Evolutionary conservation across 2,888 invertebrate genomes (phyloP).

Genomic region (Drosophila rubida): DNA sequence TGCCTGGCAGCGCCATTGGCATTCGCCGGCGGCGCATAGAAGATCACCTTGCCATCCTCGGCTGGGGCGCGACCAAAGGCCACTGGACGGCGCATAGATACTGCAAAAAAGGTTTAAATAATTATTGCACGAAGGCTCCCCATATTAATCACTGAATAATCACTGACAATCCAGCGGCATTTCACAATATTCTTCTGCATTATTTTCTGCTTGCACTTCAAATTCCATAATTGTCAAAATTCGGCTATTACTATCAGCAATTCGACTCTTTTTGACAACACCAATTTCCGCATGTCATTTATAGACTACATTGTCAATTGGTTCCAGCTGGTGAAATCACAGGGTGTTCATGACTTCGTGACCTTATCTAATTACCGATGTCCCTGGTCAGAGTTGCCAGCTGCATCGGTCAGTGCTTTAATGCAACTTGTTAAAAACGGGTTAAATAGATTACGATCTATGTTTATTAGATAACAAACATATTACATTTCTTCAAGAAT

Average conservation of each 20-base stretch:
- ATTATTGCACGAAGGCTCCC: conserved; percentile 13
- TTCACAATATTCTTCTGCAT: neutral
- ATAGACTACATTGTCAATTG: neutral
- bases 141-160: neutral
- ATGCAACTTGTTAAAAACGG: no score
- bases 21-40: conserved; percentile 84
- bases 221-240: neutral
- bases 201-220: neutral
- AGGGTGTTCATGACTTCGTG: conserved; percentile 2
- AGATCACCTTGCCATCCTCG: conserved; percentile 84
- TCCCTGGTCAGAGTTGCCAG: conserved; percentile 13
- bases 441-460: no score
- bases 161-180: conserved; percentile 39
- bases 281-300: conserved; percentile 1
- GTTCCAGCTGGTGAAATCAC: conserved; percentile 3
- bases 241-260: neutral
- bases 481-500: no score
- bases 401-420: neutral
- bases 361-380: conserved; percentile 9
- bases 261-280: neutral
- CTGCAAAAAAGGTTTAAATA: conserved; percentile 41
- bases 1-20: conserved; percentile 58
- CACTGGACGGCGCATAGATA: conserved; percentile 76
- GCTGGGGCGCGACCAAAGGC: conserved; percentile 71
- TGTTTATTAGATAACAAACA: no score